Evolutionary conservation across 2,888 invertebrate genomes (phyloP), one percentile per base, ranked within the genome.

Genomic region (Cylindroiulus punctatus): DNA sequence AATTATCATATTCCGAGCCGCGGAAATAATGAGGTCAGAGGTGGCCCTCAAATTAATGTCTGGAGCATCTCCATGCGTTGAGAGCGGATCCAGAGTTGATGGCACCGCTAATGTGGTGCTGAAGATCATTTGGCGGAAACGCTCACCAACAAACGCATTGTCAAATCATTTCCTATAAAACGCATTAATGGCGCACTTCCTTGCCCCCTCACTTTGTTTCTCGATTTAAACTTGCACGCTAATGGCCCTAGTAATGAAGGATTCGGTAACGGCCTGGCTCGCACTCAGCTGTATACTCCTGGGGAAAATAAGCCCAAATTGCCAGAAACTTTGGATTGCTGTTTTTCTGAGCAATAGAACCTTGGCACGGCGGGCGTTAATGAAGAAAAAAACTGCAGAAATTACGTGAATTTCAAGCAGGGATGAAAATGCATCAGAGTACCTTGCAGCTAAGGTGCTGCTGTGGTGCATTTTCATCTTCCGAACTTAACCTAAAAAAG

Each of bases 161-260:
- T 52, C 52, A 52, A 52, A 52, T 52, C 52, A 52, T 52, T 52
- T 52, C 52, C 52, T 52, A 52, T 52, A 52, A 52, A 52, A 52
- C 52, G 52, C 52, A 52, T 52, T 52, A 52, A 52, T 52, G 52
- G 52, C 52, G 52, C 52, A 52, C 52, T 52, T 52, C 52, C 52
- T 52, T 52, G 52, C 52, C 52, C 52, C 52, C 52, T 52, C 52
- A 52, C 52, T 52, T 52, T 52, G 52, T 52, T 52, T 52, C 52
- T 52, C 52, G 19, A 52, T 52, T 52, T 52, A 52, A 52, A 52
- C 52, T 52, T 17, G 52, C 19, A 19, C 52, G 19, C 52, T 17
- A 52, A 52, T 52, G 52, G 52, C 1, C 19, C 19, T 52, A 52
- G 52, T 52, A 52, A 52, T 52, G 52, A 52, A 52, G 17, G 52